Evolutionary conservation across 1,140 invertebrate genomes (phyloP), one percentile per base, ranked within the genome.

Genomic region (Sesamia nonagrioides): DNA sequence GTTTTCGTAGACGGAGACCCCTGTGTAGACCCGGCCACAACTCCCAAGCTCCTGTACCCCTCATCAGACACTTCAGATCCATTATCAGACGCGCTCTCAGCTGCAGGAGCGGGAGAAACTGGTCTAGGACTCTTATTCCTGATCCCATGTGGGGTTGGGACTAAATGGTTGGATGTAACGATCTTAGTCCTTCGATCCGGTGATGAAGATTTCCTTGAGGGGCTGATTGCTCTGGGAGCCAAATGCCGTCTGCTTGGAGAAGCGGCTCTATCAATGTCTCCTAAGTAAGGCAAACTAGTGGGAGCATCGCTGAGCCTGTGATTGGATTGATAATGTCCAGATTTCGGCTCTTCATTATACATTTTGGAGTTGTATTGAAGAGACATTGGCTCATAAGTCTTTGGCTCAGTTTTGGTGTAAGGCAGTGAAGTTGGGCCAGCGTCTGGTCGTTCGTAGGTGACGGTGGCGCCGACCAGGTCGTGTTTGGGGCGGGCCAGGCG

Each of bases 21-120:
- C 75, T 95, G 94, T 1, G 92, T 90, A 6, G 92, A 95, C 73
- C 84, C 93, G 27, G 95, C 97, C 37, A 97, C 96, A 33, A 97
- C 95, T 7, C 97, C 97, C 81, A 98, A 91, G 86, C 97, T 98
- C 86, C 97, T 96, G 87, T 98, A 98, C 5, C 98, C 98, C 88
- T 98, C 98, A 92, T 98, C 98, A 54, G 97, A 98, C 18, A 98
- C 97, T 89, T 98, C 97, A 75, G 97, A 98, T 3, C 97, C 97
- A 82, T 97, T 98, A 90, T 98, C 98, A 77, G 97, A 97, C 77
- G 97, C 96, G 61, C 96, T 95, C 76, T 96, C 95, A 54, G 94
- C 88, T 0, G 87, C 88, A 7, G 93, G 93, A 1, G 91, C 91
- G 0, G 77, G 95, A 83, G 85, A 95, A 79, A 83, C 92, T 58